Conservation (phyloP, 2,888 invertebrate species). For the Oxycera nigricornis region DNA sequence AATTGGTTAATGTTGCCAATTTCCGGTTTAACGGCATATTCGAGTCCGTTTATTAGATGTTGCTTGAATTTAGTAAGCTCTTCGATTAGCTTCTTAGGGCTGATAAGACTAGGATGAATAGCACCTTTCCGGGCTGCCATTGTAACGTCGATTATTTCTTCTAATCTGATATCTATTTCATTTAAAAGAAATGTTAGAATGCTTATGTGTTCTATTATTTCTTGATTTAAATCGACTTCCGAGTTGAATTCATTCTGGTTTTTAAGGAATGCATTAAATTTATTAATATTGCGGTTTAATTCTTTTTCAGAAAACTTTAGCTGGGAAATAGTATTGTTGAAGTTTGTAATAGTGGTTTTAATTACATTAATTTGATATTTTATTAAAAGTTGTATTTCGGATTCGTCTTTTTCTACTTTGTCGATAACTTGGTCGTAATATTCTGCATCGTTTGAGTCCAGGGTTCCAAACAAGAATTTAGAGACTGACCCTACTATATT, state of each 20-base stretch:
- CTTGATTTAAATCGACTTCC: background rate
- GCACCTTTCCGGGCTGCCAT: no score
- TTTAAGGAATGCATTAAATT: background rate
- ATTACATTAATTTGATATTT: slow-evolving; percentile 10
- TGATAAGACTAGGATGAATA: no score
- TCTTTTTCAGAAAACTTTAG: background rate
- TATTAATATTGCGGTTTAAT: background rate
- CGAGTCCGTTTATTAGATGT: no score
- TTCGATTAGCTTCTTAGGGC: no score
- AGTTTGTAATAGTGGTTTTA: slow-evolving; percentile 12
- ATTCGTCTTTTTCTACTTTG: slow-evolving; percentile 19
- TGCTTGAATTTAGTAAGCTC: no score
- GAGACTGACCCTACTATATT: slow-evolving; percentile 27
- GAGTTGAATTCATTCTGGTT: slow-evolving; percentile 1
- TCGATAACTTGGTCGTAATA: slow-evolving; percentile 47
- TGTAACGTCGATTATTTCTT: no score
- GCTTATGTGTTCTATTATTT: slow-evolving; percentile 29
- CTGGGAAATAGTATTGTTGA: background rate
- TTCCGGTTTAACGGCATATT: no score
- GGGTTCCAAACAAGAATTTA: slow-evolving; percentile 39
- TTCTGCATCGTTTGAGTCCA: slow-evolving; percentile 43
- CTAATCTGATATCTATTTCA: no score
- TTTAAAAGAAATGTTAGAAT: background rate
- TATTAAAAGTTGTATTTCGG: background rate
- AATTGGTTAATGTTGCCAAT: no score